phyloP scores from a whole-genome alignment of 2,888 invertebrate genomes.

The Drosophila birchii region DNA sequence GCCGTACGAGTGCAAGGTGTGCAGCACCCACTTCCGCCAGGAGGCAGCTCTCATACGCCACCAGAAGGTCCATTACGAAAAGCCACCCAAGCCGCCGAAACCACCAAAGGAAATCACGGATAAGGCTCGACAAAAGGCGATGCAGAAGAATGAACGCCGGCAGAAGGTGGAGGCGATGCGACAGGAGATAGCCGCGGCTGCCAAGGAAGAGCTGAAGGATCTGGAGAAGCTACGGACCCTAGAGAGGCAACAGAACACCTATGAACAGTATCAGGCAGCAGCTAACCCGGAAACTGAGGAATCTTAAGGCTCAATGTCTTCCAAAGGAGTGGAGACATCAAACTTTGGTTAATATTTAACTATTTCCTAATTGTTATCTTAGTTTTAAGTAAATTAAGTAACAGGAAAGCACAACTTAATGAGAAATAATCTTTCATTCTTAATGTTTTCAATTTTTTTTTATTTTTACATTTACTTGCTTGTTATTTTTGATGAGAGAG shows the following conservation, averaged over 20 bases:
- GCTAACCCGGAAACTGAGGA: constrained; percentile 15
- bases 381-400: constrained; percentile 6
- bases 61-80: constrained; percentile 80
- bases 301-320: constrained; percentile 5
- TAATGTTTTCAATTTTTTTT: constrained; percentile 53
- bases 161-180: constrained; percentile 71
- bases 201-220: constrained; percentile 72
- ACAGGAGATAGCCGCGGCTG: constrained; percentile 76
- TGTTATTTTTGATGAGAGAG: constrained; percentile 70
- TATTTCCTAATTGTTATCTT: constrained; percentile 32
- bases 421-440: background rate
- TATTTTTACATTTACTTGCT: constrained; percentile 75
- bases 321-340: background rate
- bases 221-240: constrained; percentile 62
- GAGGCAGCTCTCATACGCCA: constrained; percentile 82
- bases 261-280: constrained; percentile 69
- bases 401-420: background rate
- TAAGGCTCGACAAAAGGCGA: constrained; percentile 65
- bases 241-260: constrained; percentile 62
- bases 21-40: constrained; percentile 82
- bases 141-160: constrained; percentile 72
- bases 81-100: constrained; percentile 53
- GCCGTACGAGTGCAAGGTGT: constrained; percentile 79
- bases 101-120: constrained; percentile 62
- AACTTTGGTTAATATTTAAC: constrained; percentile 70